Evolutionary conservation across 2,797 vertebrate genomes (phyloP).

Genomic region (Naso thynnoides): DNA sequence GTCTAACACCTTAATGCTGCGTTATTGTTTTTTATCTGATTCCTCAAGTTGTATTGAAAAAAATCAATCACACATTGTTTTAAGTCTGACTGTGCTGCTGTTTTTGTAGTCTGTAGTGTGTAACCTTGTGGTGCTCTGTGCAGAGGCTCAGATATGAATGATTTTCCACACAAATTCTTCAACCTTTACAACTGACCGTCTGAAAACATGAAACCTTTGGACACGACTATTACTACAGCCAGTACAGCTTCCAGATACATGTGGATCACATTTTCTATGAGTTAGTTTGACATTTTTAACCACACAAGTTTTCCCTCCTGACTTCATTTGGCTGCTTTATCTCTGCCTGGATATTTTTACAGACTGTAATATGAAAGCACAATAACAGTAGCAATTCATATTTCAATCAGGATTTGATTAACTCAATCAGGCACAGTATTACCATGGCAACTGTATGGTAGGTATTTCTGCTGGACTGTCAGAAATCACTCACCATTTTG

Average conservation of each 20-base stretch:
- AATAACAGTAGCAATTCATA: slow-evolving; percentile 17
- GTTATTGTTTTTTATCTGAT: neutral
- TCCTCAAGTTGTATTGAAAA: neutral
- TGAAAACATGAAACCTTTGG: neutral
- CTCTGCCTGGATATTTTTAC: neutral
- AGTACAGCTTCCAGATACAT: neutral
- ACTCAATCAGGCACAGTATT: slow-evolving; percentile 30
- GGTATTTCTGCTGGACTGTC: slow-evolving; percentile 18
- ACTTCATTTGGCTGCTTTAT: neutral
- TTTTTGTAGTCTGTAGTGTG: neutral
- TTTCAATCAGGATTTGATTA: slow-evolving; percentile 43
- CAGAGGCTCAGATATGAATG: neutral
- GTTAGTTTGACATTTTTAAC: neutral
- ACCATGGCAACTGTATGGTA: slow-evolving; percentile 34
- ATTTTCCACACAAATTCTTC: neutral
- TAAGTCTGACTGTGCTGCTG: neutral
- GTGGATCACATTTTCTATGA: neutral
- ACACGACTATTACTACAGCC: neutral
- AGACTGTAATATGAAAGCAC: neutral
- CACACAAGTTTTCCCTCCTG: neutral
- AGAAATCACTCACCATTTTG: slow-evolving; percentile 33
- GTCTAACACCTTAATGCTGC: neutral
- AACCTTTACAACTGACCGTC: neutral
- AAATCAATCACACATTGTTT: neutral
- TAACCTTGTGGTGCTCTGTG: neutral